phyloP scores from a whole-genome alignment of 35 echinoderm and acorn worm genomes.

The Apostichopus californicus region DNA sequence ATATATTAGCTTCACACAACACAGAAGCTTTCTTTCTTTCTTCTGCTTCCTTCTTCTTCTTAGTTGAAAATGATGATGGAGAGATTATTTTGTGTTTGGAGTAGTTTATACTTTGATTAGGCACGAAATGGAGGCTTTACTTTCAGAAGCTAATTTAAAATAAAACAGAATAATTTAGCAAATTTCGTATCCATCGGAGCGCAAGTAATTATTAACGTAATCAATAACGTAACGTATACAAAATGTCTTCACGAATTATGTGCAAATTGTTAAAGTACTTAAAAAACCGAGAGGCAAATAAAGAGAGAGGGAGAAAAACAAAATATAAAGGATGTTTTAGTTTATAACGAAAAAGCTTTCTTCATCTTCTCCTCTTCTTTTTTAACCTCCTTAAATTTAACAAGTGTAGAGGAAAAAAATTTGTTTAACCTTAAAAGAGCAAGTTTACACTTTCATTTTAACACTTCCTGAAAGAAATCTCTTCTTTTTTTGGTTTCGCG shows the following conservation, averaged over 20 bases:
- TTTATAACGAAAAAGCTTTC: too few relatives aligned
- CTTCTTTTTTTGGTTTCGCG: not conserved
- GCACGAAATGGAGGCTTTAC: too few relatives aligned
- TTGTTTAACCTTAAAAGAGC: not conserved
- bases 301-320: not conserved
- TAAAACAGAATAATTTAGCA: not conserved
- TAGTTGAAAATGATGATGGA: too few relatives aligned
- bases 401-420: not conserved
- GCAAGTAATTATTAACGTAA: slow-evolving; percentile 13
- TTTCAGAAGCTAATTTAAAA: not conserved
- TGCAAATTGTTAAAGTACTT: not conserved
- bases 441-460: slow-evolving; percentile 48
- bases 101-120: too few relatives aligned
- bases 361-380: not conserved
- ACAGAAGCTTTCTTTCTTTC: too few relatives aligned
- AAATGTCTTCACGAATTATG: slow-evolving; percentile 29
- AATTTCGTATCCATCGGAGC: not conserved
- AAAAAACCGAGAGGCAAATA: not conserved
- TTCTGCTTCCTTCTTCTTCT: too few relatives aligned
- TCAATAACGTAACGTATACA: slow-evolving; percentile 41
- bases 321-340: not conserved
- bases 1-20: too few relatives aligned
- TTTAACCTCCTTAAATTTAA: not conserved
- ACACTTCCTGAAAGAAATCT: slow-evolving; percentile 14
- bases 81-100: too few relatives aligned